Base-by-base conservation (phyloP, 2,888 invertebrate species). In the Lasioglossum figueresi region DNA sequence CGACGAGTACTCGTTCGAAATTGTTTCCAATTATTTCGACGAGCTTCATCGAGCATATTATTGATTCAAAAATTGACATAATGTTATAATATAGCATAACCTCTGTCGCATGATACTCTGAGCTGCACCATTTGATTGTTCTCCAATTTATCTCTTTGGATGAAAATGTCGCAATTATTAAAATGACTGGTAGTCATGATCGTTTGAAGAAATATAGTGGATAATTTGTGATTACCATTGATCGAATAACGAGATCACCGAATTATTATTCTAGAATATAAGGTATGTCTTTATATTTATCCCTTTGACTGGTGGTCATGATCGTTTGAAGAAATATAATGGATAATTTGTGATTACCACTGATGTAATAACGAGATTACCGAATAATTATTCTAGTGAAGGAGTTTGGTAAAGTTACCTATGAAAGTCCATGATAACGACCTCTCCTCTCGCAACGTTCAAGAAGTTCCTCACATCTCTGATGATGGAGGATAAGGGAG, bases 341-440 rank as follows among this genome's bases (percentile, higher is more conserved):
- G 52, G 52, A 52, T 10, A n/a, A 52, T 8, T 52, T 45, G 19
- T 5, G 5, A 45, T 4, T 43, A 3, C 12, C 43, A 43, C 14
- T 43, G 43, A 14, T 43, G 14, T 14, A 12, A 43, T 43, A 14
- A 16, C 63, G 63, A 63, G 16, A 16, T 16, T 31, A 31, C 2
- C 16, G 14, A 63, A 31, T 63, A 6, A 63, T 63, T 63, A 34
- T 37, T 6, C 34, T 66, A 19, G 6, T 10, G 10, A 37, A 76
- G 48, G 5, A 8, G 34, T 63, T 63, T 37, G 31, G 34, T 23
- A 27, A 68, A 75, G 68, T 90, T 82, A 93, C 94, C 94, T 96
- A 92, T 98, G 98, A 72, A 98, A 97, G 92, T 98, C 98, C 75
- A 98, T 94, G 85, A 98, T 96, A 16, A 98, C 96, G 52, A 98